phyloP scores from a whole-genome alignment of 2,888 invertebrate species.

The Sarcophaga caerulescens region DNA sequence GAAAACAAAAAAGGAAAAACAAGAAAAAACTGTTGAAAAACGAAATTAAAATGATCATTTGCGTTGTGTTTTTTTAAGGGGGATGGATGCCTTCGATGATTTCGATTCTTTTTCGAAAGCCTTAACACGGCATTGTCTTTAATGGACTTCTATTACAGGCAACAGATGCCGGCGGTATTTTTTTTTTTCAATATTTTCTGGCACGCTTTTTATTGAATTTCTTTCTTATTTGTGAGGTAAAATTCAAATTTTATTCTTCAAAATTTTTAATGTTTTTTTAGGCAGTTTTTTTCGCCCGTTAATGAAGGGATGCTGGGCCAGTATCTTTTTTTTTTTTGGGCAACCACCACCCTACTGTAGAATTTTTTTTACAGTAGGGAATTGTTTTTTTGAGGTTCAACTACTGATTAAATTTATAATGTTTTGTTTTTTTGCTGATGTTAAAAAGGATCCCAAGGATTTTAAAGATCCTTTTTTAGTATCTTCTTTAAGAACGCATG shows the following conservation, averaged over 20 bases:
- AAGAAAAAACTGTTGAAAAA: constrained; percentile 30
- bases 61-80: constrained; percentile 36
- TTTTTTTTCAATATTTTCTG: constrained; percentile 36
- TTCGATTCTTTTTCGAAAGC: constrained; percentile 17
- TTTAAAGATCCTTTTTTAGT: no score
- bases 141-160: constrained; percentile 31
- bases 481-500: background rate
- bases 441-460: constrained; percentile 18
- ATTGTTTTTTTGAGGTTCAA: constrained; percentile 26
- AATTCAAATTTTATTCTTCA: constrained; percentile 45
- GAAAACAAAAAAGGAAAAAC: background rate
- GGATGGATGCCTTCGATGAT: constrained; percentile 32
- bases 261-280: constrained; percentile 9
- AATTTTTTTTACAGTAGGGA: background rate
- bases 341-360: background rate
- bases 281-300: background rate
- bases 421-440: background rate
- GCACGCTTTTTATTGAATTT: constrained; percentile 45
- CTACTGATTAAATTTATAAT: constrained; percentile 39
- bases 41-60: constrained; percentile 46
- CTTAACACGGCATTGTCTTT: constrained; percentile 47
- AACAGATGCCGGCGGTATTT: constrained; percentile 53
- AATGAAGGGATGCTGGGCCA: constrained; percentile 36
- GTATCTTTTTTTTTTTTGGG: background rate
- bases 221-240: constrained; percentile 22